phyloP scores from a whole-genome alignment of 2,113 vertebrate genomes.

The Cebidichthys violaceus region DNA sequence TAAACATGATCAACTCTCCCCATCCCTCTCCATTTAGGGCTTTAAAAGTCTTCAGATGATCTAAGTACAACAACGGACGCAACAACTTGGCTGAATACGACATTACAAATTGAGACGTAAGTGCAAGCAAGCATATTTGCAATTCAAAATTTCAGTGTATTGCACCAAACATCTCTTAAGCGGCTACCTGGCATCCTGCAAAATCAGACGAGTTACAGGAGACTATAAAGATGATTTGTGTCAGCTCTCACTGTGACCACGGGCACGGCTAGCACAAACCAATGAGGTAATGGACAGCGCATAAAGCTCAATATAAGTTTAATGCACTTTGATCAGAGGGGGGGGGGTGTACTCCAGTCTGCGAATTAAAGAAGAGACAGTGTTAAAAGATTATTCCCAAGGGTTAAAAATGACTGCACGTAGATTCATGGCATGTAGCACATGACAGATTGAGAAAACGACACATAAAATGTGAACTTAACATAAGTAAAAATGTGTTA shows the following conservation, averaged over 20 bases:
- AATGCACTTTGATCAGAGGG: background rate
- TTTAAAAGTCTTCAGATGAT: constrained; percentile 66
- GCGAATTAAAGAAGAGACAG: background rate
- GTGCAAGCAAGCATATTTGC: constrained; percentile 62
- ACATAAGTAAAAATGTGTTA: background rate
- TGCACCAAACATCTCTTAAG: constrained; percentile 36
- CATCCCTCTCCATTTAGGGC: constrained; percentile 67
- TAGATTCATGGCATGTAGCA: background rate
- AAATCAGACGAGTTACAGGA: constrained; percentile 42
- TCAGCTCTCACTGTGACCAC: constrained; percentile 14
- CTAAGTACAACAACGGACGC: constrained; percentile 48
- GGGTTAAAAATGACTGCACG: background rate
- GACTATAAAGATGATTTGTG: constrained; percentile 45
- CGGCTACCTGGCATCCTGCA: constrained; percentile 45
- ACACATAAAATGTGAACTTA: background rate
- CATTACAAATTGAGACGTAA: constrained; percentile 62
- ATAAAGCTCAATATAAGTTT: constrained; percentile 11
- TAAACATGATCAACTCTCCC: constrained; percentile 72
- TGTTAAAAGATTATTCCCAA: background rate
- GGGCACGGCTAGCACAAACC: background rate
- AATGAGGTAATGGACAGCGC: constrained; percentile 11
- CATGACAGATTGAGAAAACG: constrained; percentile 13
- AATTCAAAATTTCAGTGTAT: constrained; percentile 55
- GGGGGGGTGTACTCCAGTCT: background rate
- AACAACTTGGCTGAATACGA: constrained; percentile 52